phyloP scores from a whole-genome alignment of 2,113 vertebrate species.

The Epinephelus moara region DNA sequence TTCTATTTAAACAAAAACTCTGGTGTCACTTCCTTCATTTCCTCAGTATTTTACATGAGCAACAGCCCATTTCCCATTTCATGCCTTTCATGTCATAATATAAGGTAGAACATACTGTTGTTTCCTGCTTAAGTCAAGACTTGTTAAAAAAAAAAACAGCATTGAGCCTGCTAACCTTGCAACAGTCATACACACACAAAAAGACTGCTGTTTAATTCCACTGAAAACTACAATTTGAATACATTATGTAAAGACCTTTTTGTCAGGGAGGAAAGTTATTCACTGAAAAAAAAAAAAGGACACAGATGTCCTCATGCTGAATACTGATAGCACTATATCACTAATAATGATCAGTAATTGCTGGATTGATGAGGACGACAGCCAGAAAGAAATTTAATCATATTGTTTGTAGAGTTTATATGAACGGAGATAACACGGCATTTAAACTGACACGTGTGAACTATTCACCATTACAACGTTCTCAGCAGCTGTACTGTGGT shows the following conservation, averaged over 20 bases:
- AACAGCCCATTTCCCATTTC: constrained; percentile 28
- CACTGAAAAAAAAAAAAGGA: constrained; percentile 3
- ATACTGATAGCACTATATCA: constrained; percentile 45
- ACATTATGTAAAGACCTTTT: constrained; percentile 48
- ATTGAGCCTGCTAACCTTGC: constrained; percentile 14
- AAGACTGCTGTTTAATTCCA: constrained; percentile 1
- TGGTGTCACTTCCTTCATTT: constrained; percentile 1
- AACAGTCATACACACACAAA: constrained; percentile 15
- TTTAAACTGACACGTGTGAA: constrained; percentile 36
- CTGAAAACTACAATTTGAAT: constrained; percentile 49
- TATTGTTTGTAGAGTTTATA: background rate
- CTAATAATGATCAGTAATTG: constrained; percentile 26
- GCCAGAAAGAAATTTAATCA: background rate
- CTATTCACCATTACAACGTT: background rate
- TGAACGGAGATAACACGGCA: background rate
- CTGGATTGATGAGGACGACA: constrained; percentile 37
- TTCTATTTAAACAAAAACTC: constrained; percentile 15
- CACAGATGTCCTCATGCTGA: constrained; percentile 29
- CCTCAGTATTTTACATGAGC: constrained; percentile 11
- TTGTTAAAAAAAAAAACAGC: constrained; percentile 29
- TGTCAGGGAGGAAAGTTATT: constrained; percentile 27
- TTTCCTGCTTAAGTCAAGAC: constrained; percentile 44
- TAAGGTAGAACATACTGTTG: constrained; percentile 23
- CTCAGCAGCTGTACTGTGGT: constrained; percentile 9
- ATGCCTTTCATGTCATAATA: constrained; percentile 36